A percentile compares a stretch with the other conserved stretches of the same genome.
Evolutionary conservation across 2,888 invertebrate species (phyloP).

Genomic region (Clivina fossor): DNA sequence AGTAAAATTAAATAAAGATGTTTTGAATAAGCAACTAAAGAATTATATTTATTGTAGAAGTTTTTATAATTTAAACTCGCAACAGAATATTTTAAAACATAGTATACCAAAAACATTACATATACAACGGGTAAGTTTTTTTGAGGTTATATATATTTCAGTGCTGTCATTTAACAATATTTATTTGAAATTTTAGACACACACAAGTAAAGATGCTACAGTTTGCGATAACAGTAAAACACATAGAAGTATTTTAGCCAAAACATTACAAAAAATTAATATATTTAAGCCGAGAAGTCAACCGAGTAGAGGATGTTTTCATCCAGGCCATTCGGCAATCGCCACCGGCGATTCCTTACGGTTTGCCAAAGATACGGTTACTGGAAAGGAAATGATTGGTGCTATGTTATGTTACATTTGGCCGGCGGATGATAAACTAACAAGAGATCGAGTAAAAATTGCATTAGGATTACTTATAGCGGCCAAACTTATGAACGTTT

Average conservation of each 20-base stretch:
- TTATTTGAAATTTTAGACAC: conserved; percentile 38
- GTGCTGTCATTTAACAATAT: conserved; percentile 4
- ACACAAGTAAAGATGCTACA: conserved; percentile 37
- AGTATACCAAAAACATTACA: conserved; percentile 38
- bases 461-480: conserved; percentile 79
- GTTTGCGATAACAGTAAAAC: conserved; percentile 1
- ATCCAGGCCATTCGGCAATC: conserved; percentile 74
- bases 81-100: conserved; percentile 35
- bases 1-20: conserved; percentile 18
- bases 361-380: conserved; percentile 61
- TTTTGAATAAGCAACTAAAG: conserved; percentile 41
- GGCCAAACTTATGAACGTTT: conserved; percentile 86
- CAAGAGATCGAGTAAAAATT: conserved; percentile 77
- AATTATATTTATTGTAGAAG: conserved; percentile 39
- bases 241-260: conserved; percentile 19
- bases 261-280: conserved; percentile 38
- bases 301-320: conserved; percentile 80
- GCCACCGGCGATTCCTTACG: conserved; percentile 59
- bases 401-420: conserved; percentile 92
- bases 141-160: conserved; percentile 35
- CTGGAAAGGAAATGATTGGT: conserved; percentile 76
- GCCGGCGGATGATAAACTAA: conserved; percentile 84
- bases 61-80: conserved; percentile 41
- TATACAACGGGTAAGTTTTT: conserved; percentile 43
- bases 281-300: conserved; percentile 51